Percentiles rank a stretch among this genome's conserved stretches.
Evolutionary conservation across 2,113 vertebrate genomes (phyloP).

Genomic region (Eidolon helvum): DNA sequence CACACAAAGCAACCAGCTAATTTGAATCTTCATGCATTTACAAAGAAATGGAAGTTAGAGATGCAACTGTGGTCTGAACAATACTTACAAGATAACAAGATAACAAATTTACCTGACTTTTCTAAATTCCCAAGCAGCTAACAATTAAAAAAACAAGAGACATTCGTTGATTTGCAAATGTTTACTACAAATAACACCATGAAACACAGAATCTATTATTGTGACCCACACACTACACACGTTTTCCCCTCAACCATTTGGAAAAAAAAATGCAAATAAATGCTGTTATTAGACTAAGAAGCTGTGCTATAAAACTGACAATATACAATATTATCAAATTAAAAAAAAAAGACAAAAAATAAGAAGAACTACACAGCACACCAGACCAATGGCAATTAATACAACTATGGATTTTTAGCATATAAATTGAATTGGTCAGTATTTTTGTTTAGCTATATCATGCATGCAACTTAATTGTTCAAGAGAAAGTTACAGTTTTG

Average conservation of each 20-base stretch:
- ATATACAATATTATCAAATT: background rate
- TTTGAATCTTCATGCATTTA: slow-evolving; percentile 81
- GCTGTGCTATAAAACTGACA: background rate
- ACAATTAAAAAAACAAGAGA: slow-evolving; percentile 89
- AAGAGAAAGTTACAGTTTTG: background rate
- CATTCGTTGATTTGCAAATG: slow-evolving; percentile 82
- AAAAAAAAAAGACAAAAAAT: background rate
- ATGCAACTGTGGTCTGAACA: slow-evolving; percentile 74
- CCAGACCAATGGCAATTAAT: background rate
- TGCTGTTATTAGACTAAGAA: background rate
- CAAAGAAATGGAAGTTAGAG: slow-evolving; percentile 78
- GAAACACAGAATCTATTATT: slow-evolving; percentile 69
- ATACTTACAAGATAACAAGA: slow-evolving; percentile 86
- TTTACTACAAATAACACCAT: slow-evolving; percentile 75
- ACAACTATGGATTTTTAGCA: background rate
- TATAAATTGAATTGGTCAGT: background rate
- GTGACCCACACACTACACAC: slow-evolving; percentile 53
- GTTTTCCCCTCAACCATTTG: slow-evolving; percentile 47
- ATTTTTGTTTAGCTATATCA: background rate
- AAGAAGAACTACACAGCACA: background rate
- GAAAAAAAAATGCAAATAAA: slow-evolving; percentile 10
- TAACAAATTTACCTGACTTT: slow-evolving; percentile 86
- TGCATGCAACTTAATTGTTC: background rate
- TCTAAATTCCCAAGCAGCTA: slow-evolving; percentile 88
- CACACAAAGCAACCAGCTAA: slow-evolving; percentile 65